Conservation (phyloP, 2,797 vertebrate species). For the Erpetoichthys calabaricus region DNA sequence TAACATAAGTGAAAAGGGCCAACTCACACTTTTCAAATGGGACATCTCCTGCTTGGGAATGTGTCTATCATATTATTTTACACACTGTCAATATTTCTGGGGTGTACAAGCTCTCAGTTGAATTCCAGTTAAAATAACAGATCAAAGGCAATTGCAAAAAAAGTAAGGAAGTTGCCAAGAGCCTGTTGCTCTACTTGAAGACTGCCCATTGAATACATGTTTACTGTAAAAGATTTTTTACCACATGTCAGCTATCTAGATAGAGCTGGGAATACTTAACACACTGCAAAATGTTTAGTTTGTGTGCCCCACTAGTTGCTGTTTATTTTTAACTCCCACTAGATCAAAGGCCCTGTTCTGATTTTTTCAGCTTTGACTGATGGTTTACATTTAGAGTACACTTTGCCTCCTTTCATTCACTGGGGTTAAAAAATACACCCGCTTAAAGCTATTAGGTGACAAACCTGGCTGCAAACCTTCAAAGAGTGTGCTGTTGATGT, state of each 20-base stretch:
- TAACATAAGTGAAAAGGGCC: slow-evolving; percentile 11
- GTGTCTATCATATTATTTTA: slow-evolving; percentile 24
- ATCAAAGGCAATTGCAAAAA: slow-evolving; percentile 21
- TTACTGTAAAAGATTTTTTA: slow-evolving; percentile 1
- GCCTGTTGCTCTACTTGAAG: slow-evolving; percentile 9
- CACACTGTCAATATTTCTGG: slow-evolving; percentile 20
- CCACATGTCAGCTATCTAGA: not conserved
- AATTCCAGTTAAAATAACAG: slow-evolving; percentile 24
- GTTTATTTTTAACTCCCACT: too few species aligned
- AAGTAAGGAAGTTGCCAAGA: slow-evolving; percentile 12
- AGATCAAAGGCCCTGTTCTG: too few species aligned
- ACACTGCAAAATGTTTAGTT: not conserved
- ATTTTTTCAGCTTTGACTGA: too few species aligned
- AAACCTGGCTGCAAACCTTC: too few species aligned
- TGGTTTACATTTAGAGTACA: too few species aligned
- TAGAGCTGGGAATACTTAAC: not conserved
- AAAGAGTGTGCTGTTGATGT: too few species aligned
- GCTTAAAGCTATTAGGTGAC: too few species aligned
- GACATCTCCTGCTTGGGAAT: slow-evolving; percentile 15
- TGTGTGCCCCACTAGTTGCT: not conserved
- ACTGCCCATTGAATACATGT: slow-evolving; percentile 4
- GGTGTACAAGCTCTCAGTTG: slow-evolving; percentile 17
- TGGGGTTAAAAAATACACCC: too few species aligned
- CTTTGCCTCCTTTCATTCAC: too few species aligned
- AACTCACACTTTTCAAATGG: slow-evolving; percentile 6